A percentile compares a stretch with the other conserved stretches of the same genome.
Conservation (phyloP, 1,140 invertebrate species). For the Zaprionus lachaisei region DNA sequence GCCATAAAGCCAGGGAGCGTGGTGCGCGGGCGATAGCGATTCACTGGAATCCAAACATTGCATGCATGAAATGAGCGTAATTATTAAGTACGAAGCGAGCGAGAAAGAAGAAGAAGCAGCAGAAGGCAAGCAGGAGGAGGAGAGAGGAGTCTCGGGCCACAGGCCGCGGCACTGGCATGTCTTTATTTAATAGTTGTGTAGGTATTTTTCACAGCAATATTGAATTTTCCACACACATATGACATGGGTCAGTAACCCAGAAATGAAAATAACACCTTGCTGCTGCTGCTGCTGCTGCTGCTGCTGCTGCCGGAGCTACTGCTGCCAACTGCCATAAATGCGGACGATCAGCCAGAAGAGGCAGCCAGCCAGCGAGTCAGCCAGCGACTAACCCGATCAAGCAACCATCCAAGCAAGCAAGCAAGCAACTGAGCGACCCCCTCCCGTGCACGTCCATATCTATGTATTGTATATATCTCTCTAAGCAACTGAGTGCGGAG, state of each 20-base stretch:
- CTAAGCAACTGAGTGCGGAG: constrained; percentile 72
- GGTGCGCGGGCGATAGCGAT: constrained; percentile 54
- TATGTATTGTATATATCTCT: constrained; percentile 67
- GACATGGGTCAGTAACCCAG: constrained; percentile 82
- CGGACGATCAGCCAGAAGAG: constrained; percentile 49
- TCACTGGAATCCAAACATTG: constrained; percentile 78
- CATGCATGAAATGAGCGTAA: constrained; percentile 82
- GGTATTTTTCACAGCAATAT: constrained; percentile 83
- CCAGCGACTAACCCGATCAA: constrained; percentile 51
- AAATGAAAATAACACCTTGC: constrained; percentile 83
- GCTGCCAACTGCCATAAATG: constrained; percentile 79
- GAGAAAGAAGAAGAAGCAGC: not conserved
- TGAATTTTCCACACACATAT: constrained; percentile 82
- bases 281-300: constrained; percentile 13
- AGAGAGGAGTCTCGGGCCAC: constrained; percentile 5
- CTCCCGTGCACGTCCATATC: constrained; percentile 69
- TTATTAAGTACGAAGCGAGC: constrained; percentile 71
- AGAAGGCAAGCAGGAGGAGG: not conserved
- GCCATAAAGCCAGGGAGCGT: constrained; percentile 28
- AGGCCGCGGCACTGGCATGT: constrained; percentile 42
- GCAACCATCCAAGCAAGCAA: constrained; percentile 24
- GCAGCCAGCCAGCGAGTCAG: constrained; percentile 28
- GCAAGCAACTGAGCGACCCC: constrained; percentile 48
- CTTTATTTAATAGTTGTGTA: constrained; percentile 82
- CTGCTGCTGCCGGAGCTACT: constrained; percentile 14